Base-by-base conservation (phyloP, 2,888 invertebrate genomes). In the Oeneis ivallda region DNA sequence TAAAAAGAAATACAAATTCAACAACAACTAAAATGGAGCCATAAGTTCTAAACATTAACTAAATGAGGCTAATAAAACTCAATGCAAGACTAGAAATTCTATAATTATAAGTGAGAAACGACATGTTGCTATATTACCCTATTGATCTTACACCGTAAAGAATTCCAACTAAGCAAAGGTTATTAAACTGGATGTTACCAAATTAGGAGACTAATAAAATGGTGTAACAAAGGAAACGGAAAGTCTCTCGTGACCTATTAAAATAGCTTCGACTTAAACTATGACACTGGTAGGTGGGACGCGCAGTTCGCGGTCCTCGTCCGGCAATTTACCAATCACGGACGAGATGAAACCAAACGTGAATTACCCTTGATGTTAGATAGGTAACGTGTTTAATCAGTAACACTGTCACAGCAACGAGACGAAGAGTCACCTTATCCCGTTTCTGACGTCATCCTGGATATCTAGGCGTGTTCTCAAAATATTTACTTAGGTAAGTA, bases 281-380 rank as follows among this genome's bases (percentile, higher is more conserved):
- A 63, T 72, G 68, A 69, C 68, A 68, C 65, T 74, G 62, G 74
- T 80, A 80, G 81, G 85, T 84, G 84, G 87, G 84, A 81, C 74
- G 80, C 76, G 77, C 74, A 75, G 76, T 76, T 76, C 78, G 72
- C 81, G 78, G 75, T 81, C 81, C 81, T 74, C 88, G 79, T 89
- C 90, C 90, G 87, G 88, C 52, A 70, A 70, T 70, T 69, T 70
- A 70, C 60, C 70, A 70, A 70, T 70, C 70, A 69, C 66, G 58
- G 65, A 43, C 47, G 69, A 66, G 65, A 64, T 70, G 61, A 68
- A 50, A 61, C 57, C 63, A 60, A 65, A 67, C 52, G 52, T 53
- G 47, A 66, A 69, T 70, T 70, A 78, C 74, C 78, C 75, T 78
- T 80, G 75, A 78, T 76, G 75, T 65, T 70, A 72, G 73, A 79